phyloP scores from a whole-genome alignment of 2,797 vertebrate species.

The Heterohyrax brucei region DNA sequence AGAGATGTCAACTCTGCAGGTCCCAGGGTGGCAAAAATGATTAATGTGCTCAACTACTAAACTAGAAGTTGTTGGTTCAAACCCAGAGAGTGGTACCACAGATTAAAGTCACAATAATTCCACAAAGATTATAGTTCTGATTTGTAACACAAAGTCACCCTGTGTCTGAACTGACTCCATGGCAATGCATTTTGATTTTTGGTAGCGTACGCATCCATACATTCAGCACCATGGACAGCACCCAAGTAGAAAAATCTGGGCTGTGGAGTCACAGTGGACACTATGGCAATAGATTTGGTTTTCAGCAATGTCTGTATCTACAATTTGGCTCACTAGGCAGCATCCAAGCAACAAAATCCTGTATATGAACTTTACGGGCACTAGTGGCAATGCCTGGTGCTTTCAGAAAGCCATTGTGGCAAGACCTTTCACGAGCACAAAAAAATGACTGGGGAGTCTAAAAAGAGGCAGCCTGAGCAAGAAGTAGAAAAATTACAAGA shows the following conservation, averaged over 20 bases:
- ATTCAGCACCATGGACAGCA: not conserved
- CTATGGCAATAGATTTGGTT: no score
- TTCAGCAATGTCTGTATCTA: not conserved
- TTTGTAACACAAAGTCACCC: no score
- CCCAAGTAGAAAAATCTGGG: not conserved
- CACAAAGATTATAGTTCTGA: not conserved
- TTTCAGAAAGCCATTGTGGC: not conserved
- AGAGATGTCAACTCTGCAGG: no score
- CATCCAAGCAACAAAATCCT: fast-evolving
- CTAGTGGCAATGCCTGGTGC: fast-evolving
- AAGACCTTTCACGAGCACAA: not conserved
- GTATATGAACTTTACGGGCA: not conserved
- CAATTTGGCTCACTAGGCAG: not conserved
- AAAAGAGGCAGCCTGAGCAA: not conserved
- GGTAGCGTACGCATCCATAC: not conserved
- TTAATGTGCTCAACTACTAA: no score
- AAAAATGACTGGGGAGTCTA: not conserved
- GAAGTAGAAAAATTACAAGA: not conserved
- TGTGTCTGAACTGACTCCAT: no score
- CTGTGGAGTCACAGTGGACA: no score
- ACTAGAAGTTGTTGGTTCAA: no score
- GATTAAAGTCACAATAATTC: not conserved
- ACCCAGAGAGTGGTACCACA: no score
- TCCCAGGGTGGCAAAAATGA: no score
- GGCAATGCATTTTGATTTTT: no score